Conservation (phyloP, 2,797 vertebrate genomes). For the Clarias platycephalus region DNA sequence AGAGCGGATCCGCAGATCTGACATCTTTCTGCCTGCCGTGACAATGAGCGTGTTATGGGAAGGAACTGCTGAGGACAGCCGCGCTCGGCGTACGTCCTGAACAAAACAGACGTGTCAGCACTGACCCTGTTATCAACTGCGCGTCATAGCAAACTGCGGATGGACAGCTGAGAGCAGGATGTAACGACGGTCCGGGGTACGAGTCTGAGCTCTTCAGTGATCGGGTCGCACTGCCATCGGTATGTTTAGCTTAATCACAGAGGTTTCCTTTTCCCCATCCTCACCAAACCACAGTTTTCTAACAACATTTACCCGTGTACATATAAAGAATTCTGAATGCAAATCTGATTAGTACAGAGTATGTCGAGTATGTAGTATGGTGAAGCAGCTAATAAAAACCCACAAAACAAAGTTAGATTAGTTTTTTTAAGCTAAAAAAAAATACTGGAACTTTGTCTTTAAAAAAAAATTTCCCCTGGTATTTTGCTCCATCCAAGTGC, state of each 20-base stretch:
- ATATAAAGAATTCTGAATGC: background rate
- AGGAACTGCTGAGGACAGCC: conserved; percentile 43
- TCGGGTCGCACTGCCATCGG: background rate
- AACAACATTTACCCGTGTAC: background rate
- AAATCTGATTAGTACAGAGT: background rate
- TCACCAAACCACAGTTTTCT: background rate
- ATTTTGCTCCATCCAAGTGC: too few species aligned
- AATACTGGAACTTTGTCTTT: background rate
- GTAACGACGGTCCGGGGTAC: background rate
- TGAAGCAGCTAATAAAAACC: background rate
- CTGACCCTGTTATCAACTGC: conserved; percentile 24
- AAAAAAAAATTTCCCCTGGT: background rate
- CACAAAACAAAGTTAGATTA: background rate
- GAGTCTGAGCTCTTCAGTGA: background rate
- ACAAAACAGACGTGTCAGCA: conserved; percentile 39
- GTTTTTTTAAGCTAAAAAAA: background rate
- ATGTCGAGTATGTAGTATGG: too few species aligned
- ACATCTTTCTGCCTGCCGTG: conserved; percentile 55
- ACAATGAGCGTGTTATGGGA: conserved; percentile 56
- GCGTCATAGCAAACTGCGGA: conserved; percentile 11
- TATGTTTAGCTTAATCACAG: background rate
- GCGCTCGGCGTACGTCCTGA: conserved; percentile 5
- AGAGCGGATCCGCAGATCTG: conserved; percentile 60
- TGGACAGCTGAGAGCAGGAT: conserved; percentile 11
- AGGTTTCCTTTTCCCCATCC: background rate